Evolutionary conservation across 2,113 vertebrate genomes (phyloP).

Genomic region (Nymphicus hollandicus): DNA sequence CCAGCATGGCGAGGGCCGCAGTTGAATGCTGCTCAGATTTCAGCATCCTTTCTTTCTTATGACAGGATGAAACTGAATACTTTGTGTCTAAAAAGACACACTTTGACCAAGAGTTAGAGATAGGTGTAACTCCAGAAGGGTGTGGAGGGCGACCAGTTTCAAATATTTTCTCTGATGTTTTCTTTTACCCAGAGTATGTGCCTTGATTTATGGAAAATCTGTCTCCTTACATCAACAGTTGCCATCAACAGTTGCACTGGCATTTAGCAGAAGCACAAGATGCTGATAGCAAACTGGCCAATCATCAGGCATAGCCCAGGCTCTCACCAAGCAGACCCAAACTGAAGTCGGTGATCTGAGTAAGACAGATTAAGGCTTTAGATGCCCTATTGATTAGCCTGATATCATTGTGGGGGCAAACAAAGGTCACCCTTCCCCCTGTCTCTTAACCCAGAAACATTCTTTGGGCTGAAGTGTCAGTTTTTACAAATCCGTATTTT

Average conservation of each 20-base stretch:
- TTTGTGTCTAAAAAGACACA: neutral
- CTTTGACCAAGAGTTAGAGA: neutral
- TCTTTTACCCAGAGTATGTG: neutral
- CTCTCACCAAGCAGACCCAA: neutral
- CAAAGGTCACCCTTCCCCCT: neutral
- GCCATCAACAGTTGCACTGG: neutral
- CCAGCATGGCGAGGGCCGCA: fast-evolving
- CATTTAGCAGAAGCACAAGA: neutral
- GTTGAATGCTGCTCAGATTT: neutral
- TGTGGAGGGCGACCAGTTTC: neutral
- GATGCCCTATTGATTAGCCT: neutral
- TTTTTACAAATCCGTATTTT: neutral
- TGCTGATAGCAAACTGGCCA: neutral
- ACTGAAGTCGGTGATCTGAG: neutral
- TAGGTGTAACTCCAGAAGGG: neutral
- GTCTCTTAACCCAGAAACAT: neutral
- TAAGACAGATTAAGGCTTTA: neutral
- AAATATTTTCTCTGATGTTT: neutral
- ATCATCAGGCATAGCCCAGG: neutral
- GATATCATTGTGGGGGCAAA: neutral
- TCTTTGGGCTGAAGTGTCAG: neutral
- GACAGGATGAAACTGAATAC: neutral
- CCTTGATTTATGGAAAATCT: neutral
- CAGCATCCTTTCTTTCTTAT: neutral
- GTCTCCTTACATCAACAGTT: neutral